Conservation (phyloP, 2,888 invertebrate genomes). For the Cyclophora punctaria region DNA sequence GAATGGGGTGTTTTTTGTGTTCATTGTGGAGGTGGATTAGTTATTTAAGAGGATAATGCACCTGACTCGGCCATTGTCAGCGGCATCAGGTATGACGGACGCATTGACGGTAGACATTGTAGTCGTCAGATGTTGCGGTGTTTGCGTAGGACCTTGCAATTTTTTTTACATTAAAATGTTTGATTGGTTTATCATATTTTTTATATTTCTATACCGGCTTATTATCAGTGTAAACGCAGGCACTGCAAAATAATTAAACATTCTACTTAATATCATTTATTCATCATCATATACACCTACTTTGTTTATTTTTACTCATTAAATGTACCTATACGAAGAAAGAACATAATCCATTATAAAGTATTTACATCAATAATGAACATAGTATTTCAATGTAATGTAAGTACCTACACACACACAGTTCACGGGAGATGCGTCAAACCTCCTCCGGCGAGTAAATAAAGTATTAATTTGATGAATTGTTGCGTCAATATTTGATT, state of each 20-base stretch:
- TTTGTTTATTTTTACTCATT: too few species aligned
- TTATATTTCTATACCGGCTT: too few species aligned
- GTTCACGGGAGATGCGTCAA: conserved; percentile 8
- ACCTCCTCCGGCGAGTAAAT: conserved; percentile 20
- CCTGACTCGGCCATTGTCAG: conserved; percentile 55
- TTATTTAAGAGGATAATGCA: conserved; percentile 62
- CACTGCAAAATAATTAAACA: too few species aligned
- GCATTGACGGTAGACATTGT: conserved; percentile 32
- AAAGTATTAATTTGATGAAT: conserved; percentile 62
- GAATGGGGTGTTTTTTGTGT: conserved; percentile 53
- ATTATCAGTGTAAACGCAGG: too few species aligned
- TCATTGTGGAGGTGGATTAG: conserved; percentile 53
- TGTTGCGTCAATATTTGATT: conserved; percentile 48
- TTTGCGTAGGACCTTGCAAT: conserved; percentile 42
- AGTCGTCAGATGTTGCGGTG: conserved; percentile 37
- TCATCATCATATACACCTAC: too few species aligned
- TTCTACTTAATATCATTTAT: too few species aligned
- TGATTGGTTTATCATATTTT: too few species aligned
- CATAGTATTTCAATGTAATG: conserved; percentile 3
- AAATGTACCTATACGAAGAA: too few species aligned
- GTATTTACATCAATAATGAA: too few species aligned
- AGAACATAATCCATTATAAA: too few species aligned
- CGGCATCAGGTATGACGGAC: conserved; percentile 40
- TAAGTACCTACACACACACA: background rate
- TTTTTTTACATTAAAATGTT: background rate